A percentile compares a stretch with the other conserved stretches of the same genome.
phyloP scores from a whole-genome alignment of 2,888 invertebrate genomes.

The Trissoscelio sp. region DNA sequence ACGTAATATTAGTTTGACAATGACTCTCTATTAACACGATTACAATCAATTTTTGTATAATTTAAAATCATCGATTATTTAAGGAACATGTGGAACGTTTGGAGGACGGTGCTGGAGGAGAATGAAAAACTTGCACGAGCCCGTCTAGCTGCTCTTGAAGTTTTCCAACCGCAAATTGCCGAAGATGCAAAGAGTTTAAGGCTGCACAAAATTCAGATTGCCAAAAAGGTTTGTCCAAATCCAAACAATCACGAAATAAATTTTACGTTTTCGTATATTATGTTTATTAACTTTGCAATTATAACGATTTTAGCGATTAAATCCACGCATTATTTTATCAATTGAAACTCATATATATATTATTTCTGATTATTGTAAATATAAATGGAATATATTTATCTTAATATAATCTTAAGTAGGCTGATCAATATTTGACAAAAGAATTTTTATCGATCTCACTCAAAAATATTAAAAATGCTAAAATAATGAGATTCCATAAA shows the following conservation, averaged over 20 bases:
- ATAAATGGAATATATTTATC: too few relatives aligned
- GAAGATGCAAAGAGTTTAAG: slow-evolving; percentile 95
- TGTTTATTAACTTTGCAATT: too few relatives aligned
- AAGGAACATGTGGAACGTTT: slow-evolving; percentile 99
- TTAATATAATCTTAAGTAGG: too few relatives aligned
- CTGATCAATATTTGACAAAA: too few relatives aligned
- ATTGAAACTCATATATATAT: too few relatives aligned
- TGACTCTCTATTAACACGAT: slow-evolving; percentile 33
- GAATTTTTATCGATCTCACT: too few relatives aligned
- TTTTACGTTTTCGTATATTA: too few relatives aligned
- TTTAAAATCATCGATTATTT: slow-evolving; percentile 62
- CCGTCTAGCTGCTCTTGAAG: slow-evolving; percentile 95
- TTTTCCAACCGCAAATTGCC: slow-evolving; percentile 97
- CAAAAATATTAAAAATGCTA: too few relatives aligned
- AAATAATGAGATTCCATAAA: too few relatives aligned
- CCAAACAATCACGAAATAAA: not conserved
- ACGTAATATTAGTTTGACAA: slow-evolving; percentile 31
- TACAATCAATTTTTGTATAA: slow-evolving; percentile 54
- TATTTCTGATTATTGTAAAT: too few relatives aligned
- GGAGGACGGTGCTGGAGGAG: slow-evolving; percentile 97
- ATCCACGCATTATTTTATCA: too few relatives aligned
- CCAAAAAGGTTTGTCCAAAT: slow-evolving; percentile 87
- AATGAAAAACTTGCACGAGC: slow-evolving; percentile 96
- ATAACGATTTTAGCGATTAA: too few relatives aligned
- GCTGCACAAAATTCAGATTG: slow-evolving; percentile 91